Evolutionary conservation across 2,888 invertebrate genomes (phyloP), one percentile per base, ranked within the genome.

Genomic region (Hedya salicella): DNA sequence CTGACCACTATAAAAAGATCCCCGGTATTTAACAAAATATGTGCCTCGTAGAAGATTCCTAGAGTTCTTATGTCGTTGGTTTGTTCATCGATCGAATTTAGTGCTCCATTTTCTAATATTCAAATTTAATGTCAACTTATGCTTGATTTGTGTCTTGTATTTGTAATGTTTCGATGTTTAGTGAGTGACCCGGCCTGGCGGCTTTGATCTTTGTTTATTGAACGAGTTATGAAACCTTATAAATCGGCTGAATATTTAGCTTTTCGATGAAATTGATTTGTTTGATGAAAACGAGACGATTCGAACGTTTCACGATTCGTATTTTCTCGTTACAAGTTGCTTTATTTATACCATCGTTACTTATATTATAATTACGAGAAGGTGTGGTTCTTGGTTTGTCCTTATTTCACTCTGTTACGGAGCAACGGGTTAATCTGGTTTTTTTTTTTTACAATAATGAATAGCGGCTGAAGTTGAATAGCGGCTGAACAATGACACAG

Each of bases 1-100:
- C 19, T 53, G 60, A 68, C 84, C 81, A 74, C 46, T 73, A 64
- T 72, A 59, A 53, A 44, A 48, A 73, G 78, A 78, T 16, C 73
- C 70, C 62, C 59, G 69, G 17, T 64, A 40, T 62, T 30, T 25
- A 6, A 57, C 21, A 25, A 42, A 13, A 48, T 46, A 19, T 13
- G 52, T 53, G 14, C 0, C n/a, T n/a, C 6, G 9, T 30, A 2
- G 40, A n/a, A n/a, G 17, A n/a, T 17, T 4, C 0, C 0, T 0
- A 44, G 36, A 48, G 65, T 14, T 50, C 61, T 21, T 0, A 1
- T 1, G 19, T n/a, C 1, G 16, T 1, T 63, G 64, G 60, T 56
- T 48, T 46, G 39, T 57, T n/a, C 11, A 21, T 30, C 25, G 32
- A 66, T 62, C 52, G 65, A 48, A 62, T 65, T 68, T 61, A 66